Percentiles rank a stretch among this genome's conserved stretches.
Evolutionary conservation across 2,888 invertebrate species (phyloP).

Genomic region (Xiphydria camelus): DNA sequence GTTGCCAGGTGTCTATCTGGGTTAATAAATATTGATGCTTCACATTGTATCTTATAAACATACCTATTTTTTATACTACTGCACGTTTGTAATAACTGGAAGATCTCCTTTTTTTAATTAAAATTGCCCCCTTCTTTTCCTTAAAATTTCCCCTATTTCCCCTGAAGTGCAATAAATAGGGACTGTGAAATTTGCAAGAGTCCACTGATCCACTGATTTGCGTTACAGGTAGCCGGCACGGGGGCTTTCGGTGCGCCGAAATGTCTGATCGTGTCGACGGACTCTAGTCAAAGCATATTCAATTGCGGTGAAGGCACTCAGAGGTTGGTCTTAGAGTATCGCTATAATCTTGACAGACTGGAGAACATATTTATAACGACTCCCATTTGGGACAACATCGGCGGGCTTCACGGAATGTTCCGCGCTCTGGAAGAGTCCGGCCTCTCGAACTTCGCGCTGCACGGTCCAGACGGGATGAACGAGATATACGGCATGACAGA

Average conservation of each 20-base stretch:
- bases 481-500: constrained; percentile 74
- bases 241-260: constrained; percentile 78
- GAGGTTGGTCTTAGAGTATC: constrained; percentile 83
- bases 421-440: constrained; percentile 87
- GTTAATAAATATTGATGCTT: too few species aligned
- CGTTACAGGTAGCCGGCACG: constrained; percentile 80
- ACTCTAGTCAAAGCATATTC: constrained; percentile 84
- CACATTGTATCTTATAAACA: too few species aligned
- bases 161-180: too few species aligned
- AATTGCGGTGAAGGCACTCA: constrained; percentile 96
- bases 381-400: constrained; percentile 81
- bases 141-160: too few species aligned
- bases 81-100: too few species aligned
- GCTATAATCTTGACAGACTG: constrained; percentile 75
- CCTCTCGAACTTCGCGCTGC: constrained; percentile 75
- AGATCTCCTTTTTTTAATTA: too few species aligned
- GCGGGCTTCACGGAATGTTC: constrained; percentile 85
- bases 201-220: too few species aligned
- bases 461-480: constrained; percentile 80
- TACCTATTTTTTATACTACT: too few species aligned
- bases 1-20: too few species aligned
- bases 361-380: constrained; percentile 89
- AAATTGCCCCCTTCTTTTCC: too few species aligned
- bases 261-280: constrained; percentile 78
- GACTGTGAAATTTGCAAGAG: too few species aligned